These are phyloP conservation scores for Bedellia somnulentella DNA, from an alignment of 2,888 invertebrate genomes.

Conservation along the genomic window DNA sequence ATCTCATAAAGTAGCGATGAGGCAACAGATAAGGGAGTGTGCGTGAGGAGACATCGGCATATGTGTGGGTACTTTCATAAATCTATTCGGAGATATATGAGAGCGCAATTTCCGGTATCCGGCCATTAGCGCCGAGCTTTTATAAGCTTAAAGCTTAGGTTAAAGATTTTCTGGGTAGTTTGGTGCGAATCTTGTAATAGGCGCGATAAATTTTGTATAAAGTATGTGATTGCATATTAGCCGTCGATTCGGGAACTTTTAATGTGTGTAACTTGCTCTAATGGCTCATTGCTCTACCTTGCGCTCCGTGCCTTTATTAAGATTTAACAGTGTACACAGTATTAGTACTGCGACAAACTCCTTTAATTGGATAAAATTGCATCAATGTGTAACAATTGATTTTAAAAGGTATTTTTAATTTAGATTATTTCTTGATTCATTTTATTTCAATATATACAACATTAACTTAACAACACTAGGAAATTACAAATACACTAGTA, in stretches of 20 bases:
- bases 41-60: conserved; percentile 45
- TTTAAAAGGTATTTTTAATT: too few species aligned
- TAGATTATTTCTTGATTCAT: too few species aligned
- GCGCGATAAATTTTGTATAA: conserved; percentile 60
- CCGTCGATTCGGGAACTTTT: conserved; percentile 55
- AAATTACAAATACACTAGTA: too few species aligned
- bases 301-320: too few species aligned
- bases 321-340: too few species aligned
- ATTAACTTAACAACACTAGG: too few species aligned
- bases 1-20: too few species aligned
- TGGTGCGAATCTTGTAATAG: conserved; percentile 62
- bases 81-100: conserved; percentile 88
- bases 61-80: conserved; percentile 81
- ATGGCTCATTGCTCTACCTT: conserved; percentile 26
- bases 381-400: too few species aligned
- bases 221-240: conserved; percentile 61
- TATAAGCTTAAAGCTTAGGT: conserved; percentile 67
- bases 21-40: too few species aligned
- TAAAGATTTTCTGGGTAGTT: conserved; percentile 63
- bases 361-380: too few species aligned
- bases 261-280: conserved; percentile 58
- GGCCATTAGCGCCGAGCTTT: conserved; percentile 75
- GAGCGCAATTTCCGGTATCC: conserved; percentile 89
- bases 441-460: too few species aligned
- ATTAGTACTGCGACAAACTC: too few species aligned